Percentiles rank a stretch among this genome's conserved stretches.
Evolutionary conservation across 2,113 vertebrate genomes (phyloP).

Genomic region (Cavia aperea): DNA sequence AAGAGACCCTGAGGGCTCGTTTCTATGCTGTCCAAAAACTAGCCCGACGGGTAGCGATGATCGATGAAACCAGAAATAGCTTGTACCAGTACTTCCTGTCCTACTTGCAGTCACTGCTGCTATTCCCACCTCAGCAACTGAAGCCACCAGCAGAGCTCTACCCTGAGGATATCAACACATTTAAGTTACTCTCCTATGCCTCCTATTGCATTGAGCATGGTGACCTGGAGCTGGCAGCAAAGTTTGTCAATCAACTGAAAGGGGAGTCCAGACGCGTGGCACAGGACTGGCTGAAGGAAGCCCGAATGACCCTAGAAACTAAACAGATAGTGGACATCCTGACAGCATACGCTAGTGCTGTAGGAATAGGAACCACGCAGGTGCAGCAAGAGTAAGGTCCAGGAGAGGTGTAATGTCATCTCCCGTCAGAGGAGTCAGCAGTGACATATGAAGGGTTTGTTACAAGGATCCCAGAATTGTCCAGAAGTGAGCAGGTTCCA

Average conservation of each 20-base stretch:
- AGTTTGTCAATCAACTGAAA: constrained; percentile 92
- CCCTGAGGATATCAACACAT: constrained; percentile 85
- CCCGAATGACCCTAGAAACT: constrained; percentile 91
- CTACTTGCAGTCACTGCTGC: constrained; percentile 89
- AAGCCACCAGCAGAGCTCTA: constrained; percentile 84
- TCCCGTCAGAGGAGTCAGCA: constrained; percentile 19
- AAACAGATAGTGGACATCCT: constrained; percentile 89
- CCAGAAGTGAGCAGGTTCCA: constrained; percentile 52
- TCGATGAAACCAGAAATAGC: constrained; percentile 93
- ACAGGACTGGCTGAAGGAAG: constrained; percentile 92
- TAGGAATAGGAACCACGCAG: constrained; percentile 91
- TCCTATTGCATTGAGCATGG: constrained; percentile 93
- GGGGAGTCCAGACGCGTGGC: constrained; percentile 92
- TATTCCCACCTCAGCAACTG: constrained; percentile 84
- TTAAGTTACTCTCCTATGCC: constrained; percentile 91
- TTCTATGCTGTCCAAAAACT: constrained; percentile 86
- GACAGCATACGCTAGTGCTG: constrained; percentile 90
- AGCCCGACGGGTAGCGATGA: constrained; percentile 88
- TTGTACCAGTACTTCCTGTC: constrained; percentile 96
- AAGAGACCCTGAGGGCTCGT: constrained; percentile 88
- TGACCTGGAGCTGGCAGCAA: constrained; percentile 94
- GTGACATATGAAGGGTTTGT: constrained; percentile 4
- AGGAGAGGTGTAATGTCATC: neutral
- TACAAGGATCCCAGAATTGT: constrained; percentile 38
- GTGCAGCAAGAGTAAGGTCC: constrained; percentile 66